Evolutionary conservation across 30 jellyfish, hydroid and myxozoan species (phyloP).

Genomic region (Cassiopea xamachana): DNA sequence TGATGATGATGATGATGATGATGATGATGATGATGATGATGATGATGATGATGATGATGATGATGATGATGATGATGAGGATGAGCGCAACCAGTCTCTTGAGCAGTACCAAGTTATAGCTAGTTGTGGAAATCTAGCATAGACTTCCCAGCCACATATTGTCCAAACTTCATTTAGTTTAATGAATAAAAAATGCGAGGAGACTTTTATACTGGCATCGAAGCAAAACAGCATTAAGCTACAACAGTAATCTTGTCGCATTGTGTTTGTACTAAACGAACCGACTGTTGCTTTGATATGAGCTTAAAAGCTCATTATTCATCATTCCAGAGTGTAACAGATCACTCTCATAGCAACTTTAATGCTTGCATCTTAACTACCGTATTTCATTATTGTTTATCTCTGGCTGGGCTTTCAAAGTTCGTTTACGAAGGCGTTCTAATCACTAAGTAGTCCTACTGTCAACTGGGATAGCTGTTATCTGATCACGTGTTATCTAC

Average conservation of each 20-base stretch:
- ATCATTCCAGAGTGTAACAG: not conserved
- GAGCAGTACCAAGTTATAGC: too few species aligned
- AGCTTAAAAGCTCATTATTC: not conserved
- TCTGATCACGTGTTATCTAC: not conserved
- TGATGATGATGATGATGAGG: too few species aligned
- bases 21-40: too few species aligned
- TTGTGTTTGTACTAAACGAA: not conserved
- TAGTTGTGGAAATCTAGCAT: too few species aligned
- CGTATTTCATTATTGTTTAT: slow-evolving; percentile 2
- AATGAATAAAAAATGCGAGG: not conserved
- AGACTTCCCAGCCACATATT: not conserved
- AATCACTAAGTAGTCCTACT: not conserved
- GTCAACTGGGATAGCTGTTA: not conserved
- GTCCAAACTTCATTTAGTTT: not conserved
- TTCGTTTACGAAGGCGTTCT: not conserved
- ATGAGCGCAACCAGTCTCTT: too few species aligned
- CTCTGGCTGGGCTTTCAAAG: not conserved
- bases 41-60: too few species aligned
- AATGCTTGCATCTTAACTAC: not conserved
- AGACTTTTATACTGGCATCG: not conserved
- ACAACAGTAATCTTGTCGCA: not conserved
- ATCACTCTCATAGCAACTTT: not conserved
- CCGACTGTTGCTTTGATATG: not conserved
- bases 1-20: too few species aligned
- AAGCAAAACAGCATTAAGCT: not conserved